phyloP scores from a whole-genome alignment of 2,113 vertebrate genomes.

The Anhinga rufa region DNA sequence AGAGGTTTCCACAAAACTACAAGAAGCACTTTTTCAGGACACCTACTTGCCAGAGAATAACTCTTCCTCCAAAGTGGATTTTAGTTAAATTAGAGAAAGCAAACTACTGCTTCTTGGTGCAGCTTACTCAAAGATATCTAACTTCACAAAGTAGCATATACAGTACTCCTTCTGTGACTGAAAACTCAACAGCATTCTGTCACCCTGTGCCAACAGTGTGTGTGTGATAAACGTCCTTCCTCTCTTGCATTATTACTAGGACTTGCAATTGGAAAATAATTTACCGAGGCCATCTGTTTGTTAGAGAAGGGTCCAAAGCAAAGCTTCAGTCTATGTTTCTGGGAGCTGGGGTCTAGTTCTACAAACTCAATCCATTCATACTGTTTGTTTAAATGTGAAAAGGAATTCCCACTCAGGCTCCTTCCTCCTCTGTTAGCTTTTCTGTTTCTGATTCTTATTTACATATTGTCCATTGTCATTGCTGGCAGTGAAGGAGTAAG shows the following conservation, averaged over 20 bases:
- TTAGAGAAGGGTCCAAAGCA: neutral
- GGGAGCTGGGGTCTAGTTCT: neutral
- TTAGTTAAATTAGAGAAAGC: neutral
- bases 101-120: neutral
- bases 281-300: neutral
- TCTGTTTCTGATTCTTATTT: neutral
- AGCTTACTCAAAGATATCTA: neutral
- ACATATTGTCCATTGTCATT: neutral
- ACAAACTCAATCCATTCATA: neutral
- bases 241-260: neutral
- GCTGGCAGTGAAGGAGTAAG: neutral
- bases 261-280: neutral
- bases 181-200: neutral
- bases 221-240: neutral
- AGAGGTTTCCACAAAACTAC: neutral
- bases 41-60: neutral
- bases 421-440: neutral
- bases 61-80: neutral
- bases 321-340: neutral
- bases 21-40: neutral
- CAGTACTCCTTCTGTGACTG: neutral
- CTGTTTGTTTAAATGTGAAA: neutral
- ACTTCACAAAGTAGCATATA: neutral
- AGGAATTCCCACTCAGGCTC: neutral
- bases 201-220: neutral